Evolutionary conservation across 2,797 vertebrate species (phyloP).

Genomic region (Danio albolineatus): DNA sequence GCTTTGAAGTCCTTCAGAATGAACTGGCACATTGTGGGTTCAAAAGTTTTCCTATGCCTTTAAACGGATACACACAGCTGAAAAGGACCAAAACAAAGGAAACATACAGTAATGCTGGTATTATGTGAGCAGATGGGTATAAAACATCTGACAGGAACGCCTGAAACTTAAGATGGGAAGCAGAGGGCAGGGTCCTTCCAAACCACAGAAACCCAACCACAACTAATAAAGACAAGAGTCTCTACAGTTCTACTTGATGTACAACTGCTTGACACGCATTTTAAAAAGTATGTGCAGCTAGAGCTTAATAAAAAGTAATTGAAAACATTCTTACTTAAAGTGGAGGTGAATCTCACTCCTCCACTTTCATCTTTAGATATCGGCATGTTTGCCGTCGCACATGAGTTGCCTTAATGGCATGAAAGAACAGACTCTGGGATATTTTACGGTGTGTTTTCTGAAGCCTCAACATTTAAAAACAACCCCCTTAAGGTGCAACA

Average conservation of each 20-base stretch:
- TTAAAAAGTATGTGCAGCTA: slow-evolving; percentile 69
- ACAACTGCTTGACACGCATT: slow-evolving; percentile 65
- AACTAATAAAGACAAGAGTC: slow-evolving; percentile 66
- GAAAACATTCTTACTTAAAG: slow-evolving; percentile 17
- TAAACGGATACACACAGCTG: background rate
- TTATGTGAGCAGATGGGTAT: slow-evolving; percentile 30
- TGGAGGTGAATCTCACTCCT: background rate
- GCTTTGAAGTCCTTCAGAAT: background rate
- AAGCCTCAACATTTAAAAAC: background rate
- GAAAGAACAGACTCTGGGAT: background rate
- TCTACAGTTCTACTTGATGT: slow-evolving; percentile 63
- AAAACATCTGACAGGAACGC: slow-evolving; percentile 41
- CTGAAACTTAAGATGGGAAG: slow-evolving; percentile 62
- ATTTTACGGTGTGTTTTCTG: slow-evolving; percentile 26
- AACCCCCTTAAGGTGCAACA: background rate
- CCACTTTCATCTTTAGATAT: background rate
- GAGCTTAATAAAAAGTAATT: slow-evolving; percentile 36
- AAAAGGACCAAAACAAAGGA: slow-evolving; percentile 20
- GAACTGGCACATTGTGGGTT: background rate
- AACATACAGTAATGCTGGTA: slow-evolving; percentile 27
- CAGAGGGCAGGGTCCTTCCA: slow-evolving; percentile 48
- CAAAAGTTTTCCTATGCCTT: slow-evolving; percentile 22
- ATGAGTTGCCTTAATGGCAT: slow-evolving; percentile 17
- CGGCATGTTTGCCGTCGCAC: slow-evolving; percentile 31
- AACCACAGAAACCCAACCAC: slow-evolving; percentile 65